Evolutionary conservation across 2,888 invertebrate genomes (phyloP).

Genomic region (Leptinotarsa juncta): DNA sequence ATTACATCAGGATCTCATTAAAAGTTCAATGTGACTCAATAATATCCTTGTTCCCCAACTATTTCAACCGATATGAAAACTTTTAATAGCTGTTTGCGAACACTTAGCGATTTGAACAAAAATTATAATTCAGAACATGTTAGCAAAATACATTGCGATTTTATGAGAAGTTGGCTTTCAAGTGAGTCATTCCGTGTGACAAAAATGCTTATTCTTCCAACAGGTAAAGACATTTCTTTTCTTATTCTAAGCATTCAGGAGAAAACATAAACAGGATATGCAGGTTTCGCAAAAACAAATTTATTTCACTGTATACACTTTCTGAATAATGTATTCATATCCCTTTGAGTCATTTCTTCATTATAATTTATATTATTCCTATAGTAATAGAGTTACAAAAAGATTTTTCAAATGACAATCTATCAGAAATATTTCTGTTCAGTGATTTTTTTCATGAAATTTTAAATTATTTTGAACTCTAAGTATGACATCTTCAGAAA

Average conservation of each 20-base stretch:
- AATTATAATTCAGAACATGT: conserved; percentile 43
- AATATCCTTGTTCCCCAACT: not conserved
- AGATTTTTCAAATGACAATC: no score
- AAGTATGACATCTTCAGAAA: no score
- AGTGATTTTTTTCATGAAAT: no score
- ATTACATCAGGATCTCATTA: not conserved
- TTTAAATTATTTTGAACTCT: no score
- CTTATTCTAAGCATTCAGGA: not conserved
- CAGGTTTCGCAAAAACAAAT: no score
- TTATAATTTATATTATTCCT: no score
- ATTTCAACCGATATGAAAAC: not conserved
- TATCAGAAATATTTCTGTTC: no score
- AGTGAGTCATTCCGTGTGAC: conserved; percentile 43
- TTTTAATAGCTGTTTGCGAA: conserved; percentile 7
- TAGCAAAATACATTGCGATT: conserved; percentile 40
- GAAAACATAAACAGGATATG: no score
- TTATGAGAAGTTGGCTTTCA: conserved; percentile 42
- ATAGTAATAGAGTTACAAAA: no score
- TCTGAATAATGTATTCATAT: no score
- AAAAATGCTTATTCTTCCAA: conserved; percentile 26
- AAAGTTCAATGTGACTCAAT: conserved; percentile 2
- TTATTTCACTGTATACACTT: no score
- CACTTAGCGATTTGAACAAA: not conserved
- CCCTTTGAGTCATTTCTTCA: no score
- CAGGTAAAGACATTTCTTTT: conserved; percentile 22